Percentiles rank a stretch among this genome's conserved stretches.
phyloP scores from a whole-genome alignment of 2,113 vertebrate genomes.

The Cyanoliseus patagonus region DNA sequence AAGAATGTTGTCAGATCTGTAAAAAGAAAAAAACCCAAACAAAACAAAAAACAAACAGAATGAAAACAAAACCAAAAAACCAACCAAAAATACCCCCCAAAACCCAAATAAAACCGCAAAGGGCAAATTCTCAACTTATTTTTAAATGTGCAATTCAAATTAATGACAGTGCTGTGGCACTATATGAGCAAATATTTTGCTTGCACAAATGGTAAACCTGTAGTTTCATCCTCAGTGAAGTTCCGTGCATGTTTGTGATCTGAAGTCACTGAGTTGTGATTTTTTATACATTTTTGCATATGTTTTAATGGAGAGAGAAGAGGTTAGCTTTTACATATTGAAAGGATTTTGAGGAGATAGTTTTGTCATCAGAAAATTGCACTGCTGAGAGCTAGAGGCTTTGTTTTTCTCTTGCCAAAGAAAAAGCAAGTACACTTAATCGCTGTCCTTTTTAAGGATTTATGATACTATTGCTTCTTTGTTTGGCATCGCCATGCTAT shows the following conservation, averaged over 20 bases:
- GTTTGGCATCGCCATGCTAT: not conserved
- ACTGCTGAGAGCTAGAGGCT: not conserved
- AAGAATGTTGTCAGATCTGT: not conserved
- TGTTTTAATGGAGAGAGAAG: not conserved
- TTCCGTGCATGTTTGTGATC: not conserved
- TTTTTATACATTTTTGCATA: not conserved
- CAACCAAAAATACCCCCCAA: no score
- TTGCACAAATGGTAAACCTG: not conserved
- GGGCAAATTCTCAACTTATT: not conserved
- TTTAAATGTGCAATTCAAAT: not conserved
- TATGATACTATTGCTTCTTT: not conserved
- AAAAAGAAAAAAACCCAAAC: not conserved
- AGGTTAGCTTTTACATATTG: not conserved
- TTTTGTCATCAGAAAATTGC: not conserved
- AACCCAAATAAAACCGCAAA: not conserved
- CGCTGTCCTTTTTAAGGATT: not conserved
- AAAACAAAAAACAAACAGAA: not conserved
- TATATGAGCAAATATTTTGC: not conserved
- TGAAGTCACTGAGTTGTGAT: not conserved
- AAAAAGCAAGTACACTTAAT: conserved; percentile 23
- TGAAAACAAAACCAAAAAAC: not conserved
- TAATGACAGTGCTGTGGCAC: not conserved
- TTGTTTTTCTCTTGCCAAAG: not conserved
- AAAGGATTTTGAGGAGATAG: not conserved
- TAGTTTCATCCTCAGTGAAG: not conserved